phyloP scores from a whole-genome alignment of 2,888 invertebrate species.

The Eueremaeus valkanovi region DNA sequence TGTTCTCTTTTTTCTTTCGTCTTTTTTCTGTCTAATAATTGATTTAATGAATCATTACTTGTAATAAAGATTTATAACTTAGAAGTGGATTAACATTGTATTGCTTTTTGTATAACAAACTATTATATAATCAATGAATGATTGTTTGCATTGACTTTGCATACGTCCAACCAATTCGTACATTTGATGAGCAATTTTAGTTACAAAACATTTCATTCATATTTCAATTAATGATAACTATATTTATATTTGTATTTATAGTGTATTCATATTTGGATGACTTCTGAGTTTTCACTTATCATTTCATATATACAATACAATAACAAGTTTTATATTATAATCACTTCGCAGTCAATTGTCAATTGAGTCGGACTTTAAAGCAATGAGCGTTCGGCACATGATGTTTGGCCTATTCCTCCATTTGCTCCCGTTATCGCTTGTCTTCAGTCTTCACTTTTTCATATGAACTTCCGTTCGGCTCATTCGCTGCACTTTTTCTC shows the following conservation, averaged over 20 bases:
- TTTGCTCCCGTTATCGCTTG: too few relatives aligned
- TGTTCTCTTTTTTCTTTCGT: background rate
- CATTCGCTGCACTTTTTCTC: conserved; percentile 27
- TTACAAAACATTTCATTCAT: background rate
- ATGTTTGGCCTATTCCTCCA: too few relatives aligned
- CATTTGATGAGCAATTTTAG: conserved; percentile 33
- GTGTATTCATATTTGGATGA: background rate
- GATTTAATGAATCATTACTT: too few relatives aligned
- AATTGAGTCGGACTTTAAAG: background rate
- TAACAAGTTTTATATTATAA: background rate
- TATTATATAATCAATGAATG: background rate
- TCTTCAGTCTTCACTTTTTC: too few relatives aligned
- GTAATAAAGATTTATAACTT: too few relatives aligned
- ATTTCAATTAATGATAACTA: background rate
- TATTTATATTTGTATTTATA: background rate
- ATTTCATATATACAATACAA: conserved; percentile 4
- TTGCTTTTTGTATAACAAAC: conserved; percentile 21
- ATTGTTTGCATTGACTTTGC: conserved; percentile 31
- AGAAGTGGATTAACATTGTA: conserved; percentile 18
- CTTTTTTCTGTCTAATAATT: too few relatives aligned
- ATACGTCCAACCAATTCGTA: conserved; percentile 20
- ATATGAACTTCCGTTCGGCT: background rate
- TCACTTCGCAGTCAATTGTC: background rate
- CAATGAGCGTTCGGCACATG: too few relatives aligned
- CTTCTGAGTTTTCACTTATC: too few relatives aligned